Evolutionary conservation across 2,888 invertebrate species (phyloP), one percentile per base, ranked within the genome.

Genomic region (Thumatha senex): DNA sequence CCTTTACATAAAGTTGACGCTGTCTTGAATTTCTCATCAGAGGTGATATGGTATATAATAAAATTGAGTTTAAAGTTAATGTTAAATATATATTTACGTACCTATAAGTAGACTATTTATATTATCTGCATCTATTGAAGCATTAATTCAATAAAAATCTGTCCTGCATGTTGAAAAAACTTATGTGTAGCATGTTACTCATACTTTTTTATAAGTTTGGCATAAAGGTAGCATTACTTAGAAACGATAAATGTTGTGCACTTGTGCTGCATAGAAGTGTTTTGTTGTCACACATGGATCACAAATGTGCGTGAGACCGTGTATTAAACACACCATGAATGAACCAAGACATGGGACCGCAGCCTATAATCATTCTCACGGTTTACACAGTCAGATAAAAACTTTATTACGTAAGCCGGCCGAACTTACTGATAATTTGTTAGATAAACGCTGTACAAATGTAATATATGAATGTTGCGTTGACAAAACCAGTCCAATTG

Each of bases 231-330:
- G 18, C 1, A 15, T 10, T 36, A 15, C 15, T 4, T 40, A n/a
- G 46, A 39, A 46, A 40, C 44, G 40, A 53, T 24, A 43, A 4
- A 5, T 24, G 5, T 24, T 2, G 18, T 24, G n/a, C n/a, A n/a
- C n/a, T 24, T n/a, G 29, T 44, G 45, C 34, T 44, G 48, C 40
- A 61, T n/a, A 50, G 40, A 12, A 53, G 40, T 14, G 46, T 57
- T 56, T 69, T 59, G 55, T 67, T 59, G 63, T 58, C 63, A 74
- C 84, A 88, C 78, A 82, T 87, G 87, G 82, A 77, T 67, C 73
- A 72, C 85, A 82, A 84, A 82, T 86, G 83, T 82, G 82, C 85
- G 86, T 86, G 88, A 82, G 86, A 84, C 75, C 74, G 64, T 48
- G 58, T 59, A 62, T 57, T 46, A 57, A 61, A 56, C 58, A 47